These are phyloP conservation scores for Chaetura pelagica DNA, from an alignment of 2,113 vertebrate species.

Conservation along the genomic window DNA sequence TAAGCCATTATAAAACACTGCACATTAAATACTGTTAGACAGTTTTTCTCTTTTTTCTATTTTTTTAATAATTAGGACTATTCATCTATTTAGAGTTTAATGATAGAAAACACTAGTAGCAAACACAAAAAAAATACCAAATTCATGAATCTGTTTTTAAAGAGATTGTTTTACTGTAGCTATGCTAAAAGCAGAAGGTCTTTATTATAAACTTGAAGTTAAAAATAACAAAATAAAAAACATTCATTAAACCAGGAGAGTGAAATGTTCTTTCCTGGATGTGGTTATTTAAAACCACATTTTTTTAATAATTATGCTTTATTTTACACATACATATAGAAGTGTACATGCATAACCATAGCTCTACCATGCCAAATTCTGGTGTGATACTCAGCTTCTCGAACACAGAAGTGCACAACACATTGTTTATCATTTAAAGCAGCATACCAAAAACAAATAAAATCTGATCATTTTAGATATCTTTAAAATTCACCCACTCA, in stretches of 20 bases:
- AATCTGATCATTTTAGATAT: background rate
- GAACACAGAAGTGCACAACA: background rate
- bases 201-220: background rate
- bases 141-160: background rate
- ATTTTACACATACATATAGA: background rate
- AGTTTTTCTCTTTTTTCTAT: background rate
- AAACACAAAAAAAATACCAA: background rate
- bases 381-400: background rate
- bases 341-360: background rate
- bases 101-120: background rate
- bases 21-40: background rate
- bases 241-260: background rate
- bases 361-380: background rate
- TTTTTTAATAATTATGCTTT: background rate
- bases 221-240: background rate
- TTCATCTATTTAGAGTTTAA: background rate
- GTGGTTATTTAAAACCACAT: background rate
- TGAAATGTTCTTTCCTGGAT: background rate
- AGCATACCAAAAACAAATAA: conserved; percentile 18
- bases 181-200: background rate
- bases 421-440: conserved; percentile 12
- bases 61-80: background rate
- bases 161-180: background rate
- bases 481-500: background rate
- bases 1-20: background rate